Base-by-base conservation (phyloP, 2,888 invertebrate genomes). In the Camptogramma bilineatum region DNA sequence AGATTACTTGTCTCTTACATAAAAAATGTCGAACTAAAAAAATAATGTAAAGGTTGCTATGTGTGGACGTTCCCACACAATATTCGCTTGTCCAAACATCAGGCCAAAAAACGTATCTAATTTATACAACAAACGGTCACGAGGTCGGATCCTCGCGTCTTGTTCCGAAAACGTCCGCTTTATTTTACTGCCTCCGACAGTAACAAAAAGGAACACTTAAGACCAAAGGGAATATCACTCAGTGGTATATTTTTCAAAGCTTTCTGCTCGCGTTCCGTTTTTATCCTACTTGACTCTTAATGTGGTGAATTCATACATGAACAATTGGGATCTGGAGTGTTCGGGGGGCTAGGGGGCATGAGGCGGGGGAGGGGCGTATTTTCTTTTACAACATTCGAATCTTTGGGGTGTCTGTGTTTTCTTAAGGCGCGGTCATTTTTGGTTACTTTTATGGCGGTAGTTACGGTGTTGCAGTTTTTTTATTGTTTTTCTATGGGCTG, bases 251-350 rank as follows among this genome's bases (percentile, higher is more conserved):
- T 86, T 71, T 67, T 64, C 85, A 86, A 89, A 87, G 90, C 86
- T 88, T 88, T 88, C 86, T 83, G 80, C 78, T 73, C 78, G 84
- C 87, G 87, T 87, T 86, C 87, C 86, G 92, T 92, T 92, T 92
- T 93, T 91, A 93, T 93, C 93, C 93, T 94, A 94, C 94, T 94
- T 94, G 94, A 93, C 94, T 94, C 91, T 87, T 95, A 95, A 95
- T 95, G 95, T 95, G 95, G 94, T 95, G 95, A 95, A 95, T 95
- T 94, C 95, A 95, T 95, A 95, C 95, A 95, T 95, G 94, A 94
- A 94, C 95, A 95, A 93, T 91, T 82, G 90, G 79, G 87, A 77
- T 82, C 83, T 83, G 77, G 86, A 85, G 88, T 83, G 88, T 81
- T n/a, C n/a, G 84, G 83, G 79, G 72, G 75, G 82, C 74, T 59